phyloP scores from a whole-genome alignment of 2,797 vertebrate species.

The Cyclopterus lumpus region DNA sequence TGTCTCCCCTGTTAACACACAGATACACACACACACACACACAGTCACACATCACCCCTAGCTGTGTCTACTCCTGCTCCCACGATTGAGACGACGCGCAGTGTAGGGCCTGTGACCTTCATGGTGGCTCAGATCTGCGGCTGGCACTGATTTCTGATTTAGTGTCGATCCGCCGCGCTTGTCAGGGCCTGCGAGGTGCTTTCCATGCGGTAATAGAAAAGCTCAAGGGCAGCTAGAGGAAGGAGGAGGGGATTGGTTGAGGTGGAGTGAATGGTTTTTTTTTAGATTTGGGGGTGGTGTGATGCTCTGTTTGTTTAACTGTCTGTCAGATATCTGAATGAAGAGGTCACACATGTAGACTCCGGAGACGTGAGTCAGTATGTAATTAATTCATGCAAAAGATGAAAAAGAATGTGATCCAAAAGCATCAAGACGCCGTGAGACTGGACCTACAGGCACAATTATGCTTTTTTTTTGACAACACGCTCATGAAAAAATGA shows the following conservation, averaged over 20 bases:
- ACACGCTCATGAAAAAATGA: background rate
- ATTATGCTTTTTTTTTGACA: background rate
- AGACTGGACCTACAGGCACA: background rate
- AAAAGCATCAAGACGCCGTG: background rate
- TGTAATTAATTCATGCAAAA: slow-evolving; percentile 33
- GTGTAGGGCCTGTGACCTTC: slow-evolving; percentile 97
- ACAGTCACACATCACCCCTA: slow-evolving; percentile 53
- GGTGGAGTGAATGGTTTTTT: slow-evolving; percentile 62
- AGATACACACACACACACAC: slow-evolving; percentile 26
- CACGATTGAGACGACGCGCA: slow-evolving; percentile 79
- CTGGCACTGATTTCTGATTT: slow-evolving; percentile 99
- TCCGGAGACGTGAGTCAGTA: slow-evolving; percentile 17
- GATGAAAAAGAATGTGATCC: slow-evolving; percentile 6
- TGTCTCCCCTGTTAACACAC: slow-evolving; percentile 47
- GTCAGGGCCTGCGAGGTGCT: slow-evolving; percentile 99
- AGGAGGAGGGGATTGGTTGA: slow-evolving; percentile 56
- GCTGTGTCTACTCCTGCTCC: slow-evolving; percentile 81
- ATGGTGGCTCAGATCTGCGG: slow-evolving; percentile 99
- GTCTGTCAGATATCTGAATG: slow-evolving; percentile 58
- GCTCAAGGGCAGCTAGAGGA: slow-evolving; percentile 92
- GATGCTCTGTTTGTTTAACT: slow-evolving; percentile 71
- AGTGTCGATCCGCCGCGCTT: slow-evolving; percentile 99
- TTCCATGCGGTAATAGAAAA: slow-evolving; percentile 99
- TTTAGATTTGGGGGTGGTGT: slow-evolving; percentile 63
- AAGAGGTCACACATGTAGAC: slow-evolving; percentile 54